Evolutionary conservation across 2,888 invertebrate genomes (phyloP).

Genomic region (Orthosia cruda): DNA sequence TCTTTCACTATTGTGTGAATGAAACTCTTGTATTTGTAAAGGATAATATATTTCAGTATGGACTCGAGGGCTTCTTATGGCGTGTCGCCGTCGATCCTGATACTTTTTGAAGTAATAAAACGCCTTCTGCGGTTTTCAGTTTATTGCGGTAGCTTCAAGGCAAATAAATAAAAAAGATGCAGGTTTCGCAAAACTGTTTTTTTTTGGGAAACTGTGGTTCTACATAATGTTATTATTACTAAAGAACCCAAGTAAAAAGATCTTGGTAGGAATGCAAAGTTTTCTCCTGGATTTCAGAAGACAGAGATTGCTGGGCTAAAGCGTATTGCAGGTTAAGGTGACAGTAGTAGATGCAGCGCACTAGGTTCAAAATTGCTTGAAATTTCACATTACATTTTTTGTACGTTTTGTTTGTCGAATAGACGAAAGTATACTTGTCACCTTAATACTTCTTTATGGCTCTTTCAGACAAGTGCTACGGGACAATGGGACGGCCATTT

Average conservation of each 20-base stretch:
- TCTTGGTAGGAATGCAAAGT: too few species aligned
- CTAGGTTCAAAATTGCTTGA: not conserved
- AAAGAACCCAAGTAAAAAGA: too few species aligned
- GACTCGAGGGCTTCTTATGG: constrained; percentile 5
- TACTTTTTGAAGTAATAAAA: constrained; percentile 33
- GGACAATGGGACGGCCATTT: not conserved
- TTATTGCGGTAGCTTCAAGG: constrained; percentile 7
- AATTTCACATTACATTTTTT: too few species aligned
- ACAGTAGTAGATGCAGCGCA: not conserved
- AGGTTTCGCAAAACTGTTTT: not conserved
- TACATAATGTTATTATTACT: not conserved
- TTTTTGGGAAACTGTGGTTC: not conserved
- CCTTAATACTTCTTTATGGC: too few species aligned
- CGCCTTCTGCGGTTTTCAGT: not conserved
- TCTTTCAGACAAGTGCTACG: not conserved
- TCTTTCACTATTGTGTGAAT: not conserved
- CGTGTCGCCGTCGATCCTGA: too few species aligned
- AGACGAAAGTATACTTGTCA: too few species aligned
- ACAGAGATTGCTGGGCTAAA: too few species aligned
- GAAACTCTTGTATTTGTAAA: constrained; percentile 14
- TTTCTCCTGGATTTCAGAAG: too few species aligned
- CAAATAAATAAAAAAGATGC: constrained; percentile 1
- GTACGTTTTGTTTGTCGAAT: too few species aligned
- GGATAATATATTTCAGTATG: not conserved
- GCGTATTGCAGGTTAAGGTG: too few species aligned